Evolutionary conservation across 2,888 invertebrate genomes (phyloP), one percentile per base, ranked within the genome.

Genomic region (Byasa hedistus): DNA sequence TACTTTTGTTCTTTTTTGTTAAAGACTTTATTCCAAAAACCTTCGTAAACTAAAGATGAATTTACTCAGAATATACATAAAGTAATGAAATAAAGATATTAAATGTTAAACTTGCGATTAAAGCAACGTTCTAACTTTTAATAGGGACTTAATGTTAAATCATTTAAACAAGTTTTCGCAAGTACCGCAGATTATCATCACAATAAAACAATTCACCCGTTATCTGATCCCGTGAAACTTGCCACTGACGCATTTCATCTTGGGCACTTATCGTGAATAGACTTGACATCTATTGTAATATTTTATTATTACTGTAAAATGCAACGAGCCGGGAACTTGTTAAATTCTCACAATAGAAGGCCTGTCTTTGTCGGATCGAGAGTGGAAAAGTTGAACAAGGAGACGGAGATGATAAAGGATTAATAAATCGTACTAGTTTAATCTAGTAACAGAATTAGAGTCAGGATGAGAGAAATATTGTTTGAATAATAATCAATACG

Each of bases 241-340:
- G 86, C 80, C 74, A 82, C 81, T 86, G 87, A 87, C 86, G 85
- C 84, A 86, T 83, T 84, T 81, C 83, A 83, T 85, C 84, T 85
- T 80, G 80, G 82, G 82, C 85, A 89, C 85, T 89, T 88, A 86
- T 87, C 85, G 80, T 88, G 88, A 91, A 89, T 85, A 86, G 89
- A 86, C 84, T 86, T 87, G 89, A 89, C 86, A 88, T 84, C 89
- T 88, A 90, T 90, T 91, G 89, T 91, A 79, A 86, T 89, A 82
- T 89, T 91, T 89, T 89, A 89, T 89, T 89, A 90, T 87, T 86
- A 87, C 83, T 83, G 80, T 81, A 84, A 85, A 85, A 88, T 87
- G 91, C 87, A 90, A 85, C 87, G 84, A 83, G 83, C 82, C 87
- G 87, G 81, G 85, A 86, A 88, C 89, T 89, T 89, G 86, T 90